Conservation (phyloP, 2,797 vertebrate species). For the Vultur gryphus region DNA sequence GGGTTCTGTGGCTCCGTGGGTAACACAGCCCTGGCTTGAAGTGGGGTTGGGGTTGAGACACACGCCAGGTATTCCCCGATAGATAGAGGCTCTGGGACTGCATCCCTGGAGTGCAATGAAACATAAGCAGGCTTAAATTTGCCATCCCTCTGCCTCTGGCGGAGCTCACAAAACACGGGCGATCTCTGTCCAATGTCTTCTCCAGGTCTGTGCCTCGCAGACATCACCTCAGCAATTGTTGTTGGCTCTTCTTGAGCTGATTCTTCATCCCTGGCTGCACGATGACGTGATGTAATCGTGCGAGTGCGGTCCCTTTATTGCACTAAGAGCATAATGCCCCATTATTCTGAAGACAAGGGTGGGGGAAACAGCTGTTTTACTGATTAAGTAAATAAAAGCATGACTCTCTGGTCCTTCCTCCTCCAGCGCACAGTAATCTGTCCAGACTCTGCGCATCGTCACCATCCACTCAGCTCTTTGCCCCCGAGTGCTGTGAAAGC, state of each 20-base stretch:
- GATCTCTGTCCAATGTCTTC: neutral
- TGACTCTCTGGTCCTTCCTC: neutral
- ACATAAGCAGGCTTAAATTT: neutral
- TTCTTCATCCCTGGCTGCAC: slow-evolving; percentile 9
- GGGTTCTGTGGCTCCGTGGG: neutral
- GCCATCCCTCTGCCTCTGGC: neutral
- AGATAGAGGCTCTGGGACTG: neutral
- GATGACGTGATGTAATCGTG: neutral
- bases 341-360: neutral
- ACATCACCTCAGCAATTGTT: slow-evolving; percentile 57
- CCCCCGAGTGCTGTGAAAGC: neutral
- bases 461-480: neutral
- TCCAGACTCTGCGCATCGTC: neutral
- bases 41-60: neutral
- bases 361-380: neutral
- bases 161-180: neutral
- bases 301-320: neutral
- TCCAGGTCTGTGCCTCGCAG: slow-evolving; percentile 2
- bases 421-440: neutral
- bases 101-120: neutral
- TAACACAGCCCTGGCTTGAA: neutral
- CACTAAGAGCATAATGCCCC: neutral
- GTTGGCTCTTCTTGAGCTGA: slow-evolving; percentile 30
- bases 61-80: fast-evolving
- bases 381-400: neutral